Percentiles rank a stretch among this genome's conserved stretches.
These are phyloP conservation scores for Drosophila persimilis DNA, from an alignment of 1,140 invertebrate genomes.

Conservation along the genomic window DNA sequence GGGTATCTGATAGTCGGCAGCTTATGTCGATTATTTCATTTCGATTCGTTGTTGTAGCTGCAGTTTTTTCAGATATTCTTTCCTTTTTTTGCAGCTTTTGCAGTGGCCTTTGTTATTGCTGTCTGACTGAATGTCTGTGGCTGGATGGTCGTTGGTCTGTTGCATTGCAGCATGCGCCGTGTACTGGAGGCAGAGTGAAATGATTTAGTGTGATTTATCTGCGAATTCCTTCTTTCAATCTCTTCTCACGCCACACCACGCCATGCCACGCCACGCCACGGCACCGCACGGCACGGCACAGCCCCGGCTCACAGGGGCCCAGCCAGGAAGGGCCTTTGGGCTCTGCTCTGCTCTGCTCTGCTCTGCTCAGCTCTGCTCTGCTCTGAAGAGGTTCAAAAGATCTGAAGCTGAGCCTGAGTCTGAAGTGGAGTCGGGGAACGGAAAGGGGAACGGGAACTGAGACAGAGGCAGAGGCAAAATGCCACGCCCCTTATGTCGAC, in stretches of 20 bases:
- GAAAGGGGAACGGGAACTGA: neutral
- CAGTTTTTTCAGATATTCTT: constrained; percentile 6
- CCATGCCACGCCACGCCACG: too few species aligned
- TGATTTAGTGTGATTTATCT: constrained; percentile 82
- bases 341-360: too few species aligned
- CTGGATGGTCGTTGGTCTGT: neutral
- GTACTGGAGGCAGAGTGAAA: constrained; percentile 64
- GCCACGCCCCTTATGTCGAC: constrained; percentile 25
- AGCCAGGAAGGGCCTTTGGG: neutral
- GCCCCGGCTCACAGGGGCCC: neutral
- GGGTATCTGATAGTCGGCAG: constrained; percentile 1
- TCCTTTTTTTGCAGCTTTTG: constrained; percentile 14
- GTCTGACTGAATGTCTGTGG: constrained; percentile 28
- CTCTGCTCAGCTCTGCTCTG: too few species aligned
- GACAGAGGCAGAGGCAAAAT: neutral
- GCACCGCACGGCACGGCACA: too few species aligned
- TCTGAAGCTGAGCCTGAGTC: neutral
- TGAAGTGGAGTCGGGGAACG: neutral
- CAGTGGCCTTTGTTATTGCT: constrained; percentile 45
- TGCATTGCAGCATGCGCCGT: constrained; percentile 74
- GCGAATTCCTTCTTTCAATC: constrained; percentile 78
- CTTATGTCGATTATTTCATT: neutral
- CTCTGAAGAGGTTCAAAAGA: neutral
- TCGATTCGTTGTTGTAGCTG: too few species aligned
- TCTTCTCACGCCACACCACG: constrained; percentile 70